A percentile compares a stretch with the other conserved stretches of the same genome.
Conservation (phyloP, 2,888 invertebrate genomes). For the Myathropa florea region DNA sequence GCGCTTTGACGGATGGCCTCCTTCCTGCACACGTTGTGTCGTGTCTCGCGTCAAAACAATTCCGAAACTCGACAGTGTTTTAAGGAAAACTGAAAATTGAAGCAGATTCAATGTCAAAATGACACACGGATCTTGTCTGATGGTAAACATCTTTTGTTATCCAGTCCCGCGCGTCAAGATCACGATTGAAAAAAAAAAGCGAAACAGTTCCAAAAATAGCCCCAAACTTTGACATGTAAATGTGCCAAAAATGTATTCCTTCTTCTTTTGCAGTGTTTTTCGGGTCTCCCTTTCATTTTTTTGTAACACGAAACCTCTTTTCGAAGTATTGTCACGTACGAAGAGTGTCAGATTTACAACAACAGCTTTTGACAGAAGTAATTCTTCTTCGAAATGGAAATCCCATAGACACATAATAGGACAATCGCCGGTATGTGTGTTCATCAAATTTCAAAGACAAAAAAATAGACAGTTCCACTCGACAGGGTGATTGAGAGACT, state of each 20-base stretch:
- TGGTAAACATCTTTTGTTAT: background rate
- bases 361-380: background rate
- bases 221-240: background rate
- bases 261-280: background rate
- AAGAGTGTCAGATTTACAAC: conserved; percentile 18
- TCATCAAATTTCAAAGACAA: conserved; percentile 1
- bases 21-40: background rate
- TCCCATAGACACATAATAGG: background rate
- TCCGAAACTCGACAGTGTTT: background rate
- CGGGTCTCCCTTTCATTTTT: background rate
- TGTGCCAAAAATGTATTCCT: background rate
- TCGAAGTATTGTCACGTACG: conserved; percentile 11
- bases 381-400: background rate
- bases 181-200: background rate
- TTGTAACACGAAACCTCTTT: conserved; percentile 6
- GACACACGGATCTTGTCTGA: background rate
- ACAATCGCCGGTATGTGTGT: background rate
- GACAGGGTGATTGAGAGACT: background rate
- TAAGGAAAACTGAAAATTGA: background rate
- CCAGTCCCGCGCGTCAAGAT: background rate
- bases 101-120: background rate
- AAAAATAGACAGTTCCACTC: background rate
- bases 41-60: background rate
- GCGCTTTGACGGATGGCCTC: background rate
- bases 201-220: background rate